Evolutionary conservation across 2,113 vertebrate species (phyloP).

Genomic region (Rhipidura dahli): DNA sequence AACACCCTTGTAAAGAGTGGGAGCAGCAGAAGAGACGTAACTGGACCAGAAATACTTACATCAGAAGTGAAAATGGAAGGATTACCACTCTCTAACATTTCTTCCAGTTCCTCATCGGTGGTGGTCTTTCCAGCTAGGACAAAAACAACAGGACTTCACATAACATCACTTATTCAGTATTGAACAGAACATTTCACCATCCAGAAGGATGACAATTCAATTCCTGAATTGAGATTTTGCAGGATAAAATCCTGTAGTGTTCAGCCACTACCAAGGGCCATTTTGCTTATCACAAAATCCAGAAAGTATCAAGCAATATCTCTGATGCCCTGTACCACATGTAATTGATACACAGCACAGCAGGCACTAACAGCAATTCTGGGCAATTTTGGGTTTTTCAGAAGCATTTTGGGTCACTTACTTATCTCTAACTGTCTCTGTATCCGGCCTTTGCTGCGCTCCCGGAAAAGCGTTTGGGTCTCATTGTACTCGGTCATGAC

Average conservation of each 20-base stretch:
- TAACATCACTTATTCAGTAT: not conserved
- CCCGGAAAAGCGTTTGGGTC: slow-evolving; percentile 90
- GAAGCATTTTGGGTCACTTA: slow-evolving; percentile 63
- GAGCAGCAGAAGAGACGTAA: not conserved
- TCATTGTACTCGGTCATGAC: slow-evolving; percentile 94
- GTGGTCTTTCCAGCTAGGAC: slow-evolving; percentile 87
- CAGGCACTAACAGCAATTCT: not conserved
- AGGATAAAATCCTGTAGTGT: not conserved
- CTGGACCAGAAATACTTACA: slow-evolving; percentile 70
- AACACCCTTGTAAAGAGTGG: fast-evolving
- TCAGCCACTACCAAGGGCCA: not conserved
- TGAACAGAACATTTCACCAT: not conserved
- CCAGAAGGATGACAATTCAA: not conserved
- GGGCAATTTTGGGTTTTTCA: fast-evolving
- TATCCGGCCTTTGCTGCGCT: slow-evolving; percentile 92
- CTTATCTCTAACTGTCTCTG: slow-evolving; percentile 96
- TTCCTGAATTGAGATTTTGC: not conserved
- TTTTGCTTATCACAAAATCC: not conserved
- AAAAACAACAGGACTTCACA: not conserved
- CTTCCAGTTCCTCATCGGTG: slow-evolving; percentile 90
- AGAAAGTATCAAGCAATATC: not conserved
- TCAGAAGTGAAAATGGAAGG: slow-evolving; percentile 94
- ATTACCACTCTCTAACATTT: slow-evolving; percentile 93
- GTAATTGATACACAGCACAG: fast-evolving
- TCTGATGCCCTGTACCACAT: not conserved